phyloP scores from a whole-genome alignment of 1,140 invertebrate species.

The Aphidius gifuensis region DNA sequence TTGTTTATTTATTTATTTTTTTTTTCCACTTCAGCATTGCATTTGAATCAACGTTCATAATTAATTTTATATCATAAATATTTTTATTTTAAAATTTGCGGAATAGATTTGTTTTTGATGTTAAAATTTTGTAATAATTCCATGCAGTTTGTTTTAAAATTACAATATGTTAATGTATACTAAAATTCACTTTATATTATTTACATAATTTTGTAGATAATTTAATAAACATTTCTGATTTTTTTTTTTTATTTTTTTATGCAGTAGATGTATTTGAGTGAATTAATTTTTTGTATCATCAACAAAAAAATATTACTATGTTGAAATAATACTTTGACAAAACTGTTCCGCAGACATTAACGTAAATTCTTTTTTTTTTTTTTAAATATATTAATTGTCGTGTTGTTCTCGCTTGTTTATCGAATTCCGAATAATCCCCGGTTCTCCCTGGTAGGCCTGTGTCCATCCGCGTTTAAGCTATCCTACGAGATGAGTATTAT shows the following conservation, averaged over 20 bases:
- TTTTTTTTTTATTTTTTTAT: not conserved
- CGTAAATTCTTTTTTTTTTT: conserved; percentile 3
- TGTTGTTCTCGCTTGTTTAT: conserved; percentile 19
- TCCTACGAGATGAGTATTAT: conserved; percentile 48
- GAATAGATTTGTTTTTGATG: conserved; percentile 10
- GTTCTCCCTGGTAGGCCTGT: conserved; percentile 29
- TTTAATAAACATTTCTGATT: not conserved
- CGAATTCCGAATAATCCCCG: not conserved
- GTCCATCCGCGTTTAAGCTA: conserved; percentile 48
- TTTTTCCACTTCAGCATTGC: not conserved
- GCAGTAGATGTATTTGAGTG: conserved; percentile 8
- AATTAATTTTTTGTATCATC: conserved; percentile 10
- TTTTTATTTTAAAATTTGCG: conserved; percentile 9
- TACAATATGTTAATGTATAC: no score
- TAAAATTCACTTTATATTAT: no score
- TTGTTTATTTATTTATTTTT: conserved; percentile 8
- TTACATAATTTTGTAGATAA: not conserved
- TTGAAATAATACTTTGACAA: conserved; percentile 7
- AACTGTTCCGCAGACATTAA: conserved; percentile 16
- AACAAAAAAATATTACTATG: conserved; percentile 9
- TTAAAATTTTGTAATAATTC: conserved; percentile 12
- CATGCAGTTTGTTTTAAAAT: not conserved
- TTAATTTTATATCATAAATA: conserved; percentile 3
- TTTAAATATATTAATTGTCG: conserved; percentile 23
- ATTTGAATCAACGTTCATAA: not conserved